Conservation (phyloP, 2,113 vertebrate genomes). For the Balaeniceps rex region DNA sequence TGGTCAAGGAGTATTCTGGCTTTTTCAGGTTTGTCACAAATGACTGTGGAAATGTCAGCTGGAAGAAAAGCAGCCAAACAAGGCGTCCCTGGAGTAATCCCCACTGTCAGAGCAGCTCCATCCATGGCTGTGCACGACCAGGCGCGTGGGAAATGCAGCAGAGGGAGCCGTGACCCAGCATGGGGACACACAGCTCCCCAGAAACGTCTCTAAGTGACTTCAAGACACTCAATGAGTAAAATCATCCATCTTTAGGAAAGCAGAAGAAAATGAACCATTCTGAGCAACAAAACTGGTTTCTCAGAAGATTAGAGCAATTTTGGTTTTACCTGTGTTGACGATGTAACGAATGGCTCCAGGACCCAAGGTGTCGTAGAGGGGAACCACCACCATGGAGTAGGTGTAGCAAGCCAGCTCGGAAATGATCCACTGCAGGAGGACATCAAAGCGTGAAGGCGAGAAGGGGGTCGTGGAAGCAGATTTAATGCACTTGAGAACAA, state of each 20-base stretch:
- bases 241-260: neutral
- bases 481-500: neutral
- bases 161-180: neutral
- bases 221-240: neutral
- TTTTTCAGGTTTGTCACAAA: slow-evolving; percentile 93
- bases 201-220: neutral
- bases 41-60: slow-evolving; percentile 95
- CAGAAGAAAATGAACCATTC: neutral
- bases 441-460: neutral
- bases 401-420: slow-evolving; percentile 97
- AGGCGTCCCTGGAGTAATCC: neutral
- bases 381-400: slow-evolving; percentile 97
- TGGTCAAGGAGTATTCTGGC: slow-evolving; percentile 87
- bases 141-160: neutral
- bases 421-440: slow-evolving; percentile 90
- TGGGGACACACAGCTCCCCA: neutral
- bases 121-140: rapidly evolving
- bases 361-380: slow-evolving; percentile 94
- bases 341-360: slow-evolving; percentile 94
- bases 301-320: neutral
- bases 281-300: neutral
- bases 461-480: neutral
- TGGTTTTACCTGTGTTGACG: slow-evolving; percentile 87
- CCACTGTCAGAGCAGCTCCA: neutral
- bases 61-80: neutral